phyloP scores from a whole-genome alignment of 2,888 invertebrate species.

The Parascotia fuliginaria region DNA sequence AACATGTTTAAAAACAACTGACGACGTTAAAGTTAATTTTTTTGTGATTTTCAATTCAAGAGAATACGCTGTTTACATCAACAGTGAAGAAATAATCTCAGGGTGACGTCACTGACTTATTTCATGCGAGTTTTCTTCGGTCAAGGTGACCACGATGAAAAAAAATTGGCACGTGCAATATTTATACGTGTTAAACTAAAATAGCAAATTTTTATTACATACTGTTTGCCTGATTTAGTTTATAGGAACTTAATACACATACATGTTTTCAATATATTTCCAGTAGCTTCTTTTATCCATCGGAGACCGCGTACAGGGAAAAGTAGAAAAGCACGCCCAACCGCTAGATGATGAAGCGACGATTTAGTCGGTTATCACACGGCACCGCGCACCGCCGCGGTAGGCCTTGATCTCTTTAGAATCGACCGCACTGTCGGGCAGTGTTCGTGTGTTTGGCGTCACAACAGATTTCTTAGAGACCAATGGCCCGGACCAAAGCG shows the following conservation, averaged over 20 bases:
- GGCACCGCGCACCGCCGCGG: no score
- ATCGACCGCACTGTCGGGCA: no score
- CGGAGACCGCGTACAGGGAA: no score
- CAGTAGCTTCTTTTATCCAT: no score
- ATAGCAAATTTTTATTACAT: slow-evolving; percentile 12
- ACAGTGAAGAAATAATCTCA: slow-evolving; percentile 5
- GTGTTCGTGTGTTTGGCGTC: no score
- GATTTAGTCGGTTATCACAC: no score
- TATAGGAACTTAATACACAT: not conserved
- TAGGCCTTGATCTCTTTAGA: no score
- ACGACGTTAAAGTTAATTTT: no score
- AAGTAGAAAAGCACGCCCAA: no score
- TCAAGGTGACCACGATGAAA: slow-evolving; percentile 1
- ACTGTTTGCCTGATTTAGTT: not conserved
- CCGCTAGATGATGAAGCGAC: no score
- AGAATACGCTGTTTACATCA: slow-evolving; percentile 8
- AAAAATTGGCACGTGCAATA: slow-evolving; percentile 33
- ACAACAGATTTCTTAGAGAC: no score
- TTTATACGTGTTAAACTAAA: slow-evolving; percentile 25
- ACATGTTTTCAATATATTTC: not conserved
- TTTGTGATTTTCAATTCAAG: not conserved
- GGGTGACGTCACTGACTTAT: slow-evolving; percentile 2
- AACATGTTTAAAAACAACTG: not conserved
- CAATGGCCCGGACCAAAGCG: no score
- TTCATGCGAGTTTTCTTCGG: slow-evolving; percentile 6